These are phyloP conservation scores for Aulostomus chinensis DNA, from an alignment of 2,797 vertebrate species.

Conservation along the genomic window DNA sequence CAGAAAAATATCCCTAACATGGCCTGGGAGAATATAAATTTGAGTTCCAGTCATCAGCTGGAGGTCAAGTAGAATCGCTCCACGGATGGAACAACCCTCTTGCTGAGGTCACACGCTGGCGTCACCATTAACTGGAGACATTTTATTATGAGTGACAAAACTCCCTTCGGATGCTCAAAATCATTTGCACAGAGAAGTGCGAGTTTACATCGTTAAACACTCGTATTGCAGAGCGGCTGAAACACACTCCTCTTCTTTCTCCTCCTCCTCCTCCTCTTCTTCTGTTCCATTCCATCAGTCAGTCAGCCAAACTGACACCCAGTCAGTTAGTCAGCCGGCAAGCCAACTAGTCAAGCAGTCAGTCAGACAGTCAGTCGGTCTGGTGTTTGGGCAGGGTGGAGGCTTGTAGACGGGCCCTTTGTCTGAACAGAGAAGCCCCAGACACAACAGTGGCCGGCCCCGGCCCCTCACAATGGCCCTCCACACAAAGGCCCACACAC, in stretches of 20 bases:
- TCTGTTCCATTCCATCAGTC: conserved; percentile 20
- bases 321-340: conserved; percentile 28
- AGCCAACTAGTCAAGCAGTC: conserved; percentile 35
- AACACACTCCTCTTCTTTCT: too few species aligned
- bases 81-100: too few species aligned
- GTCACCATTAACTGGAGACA: too few species aligned
- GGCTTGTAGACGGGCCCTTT: conserved; percentile 71
- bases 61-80: too few species aligned
- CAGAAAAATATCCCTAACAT: too few species aligned
- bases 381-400: conserved; percentile 60
- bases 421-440: conserved; percentile 74
- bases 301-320: conserved; percentile 33
- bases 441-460: conserved; percentile 80
- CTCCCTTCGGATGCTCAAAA: too few species aligned
- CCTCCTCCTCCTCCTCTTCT: conserved; percentile 9
- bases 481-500: conserved; percentile 75
- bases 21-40: too few species aligned
- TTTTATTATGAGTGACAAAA: too few species aligned
- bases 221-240: conserved; percentile 3
- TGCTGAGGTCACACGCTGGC: too few species aligned
- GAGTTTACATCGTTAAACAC: too few species aligned
- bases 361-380: conserved; percentile 50
- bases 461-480: conserved; percentile 71
- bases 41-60: too few species aligned
- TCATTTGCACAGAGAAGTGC: too few species aligned